A percentile compares a stretch with the other conserved stretches of the same genome.
These are phyloP conservation scores for Aphrocallistes beatrix DNA, from an alignment of 37 sponge, comb jelly and placozoan genomes.

Conservation along the genomic window DNA sequence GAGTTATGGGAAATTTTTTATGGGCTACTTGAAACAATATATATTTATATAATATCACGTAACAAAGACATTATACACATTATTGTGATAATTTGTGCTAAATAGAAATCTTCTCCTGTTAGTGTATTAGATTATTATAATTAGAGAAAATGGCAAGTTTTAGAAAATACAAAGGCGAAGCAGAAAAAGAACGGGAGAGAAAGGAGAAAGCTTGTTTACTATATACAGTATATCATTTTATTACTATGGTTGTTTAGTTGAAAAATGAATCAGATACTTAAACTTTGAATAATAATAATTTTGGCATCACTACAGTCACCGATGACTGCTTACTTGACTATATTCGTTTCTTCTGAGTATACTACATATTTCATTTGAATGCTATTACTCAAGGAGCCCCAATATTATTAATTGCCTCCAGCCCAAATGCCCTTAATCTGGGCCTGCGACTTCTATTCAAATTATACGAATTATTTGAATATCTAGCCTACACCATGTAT, in stretches of 20 bases:
- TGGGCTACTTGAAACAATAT: background rate
- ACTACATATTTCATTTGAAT: background rate
- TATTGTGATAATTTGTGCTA: background rate
- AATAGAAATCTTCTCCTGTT: background rate
- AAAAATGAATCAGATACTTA: background rate
- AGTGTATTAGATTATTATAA: background rate
- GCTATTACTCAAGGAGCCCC: background rate
- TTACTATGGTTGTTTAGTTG: background rate
- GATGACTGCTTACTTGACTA: background rate
- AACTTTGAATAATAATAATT: background rate
- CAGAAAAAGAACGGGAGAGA: background rate
- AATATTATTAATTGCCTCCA: background rate
- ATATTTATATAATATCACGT: background rate
- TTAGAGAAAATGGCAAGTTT: background rate
- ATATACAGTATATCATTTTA: background rate
- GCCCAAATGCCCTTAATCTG: background rate
- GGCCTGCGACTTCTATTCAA: background rate
- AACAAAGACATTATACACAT: background rate
- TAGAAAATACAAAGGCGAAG: background rate
- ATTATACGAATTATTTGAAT: too few relatives aligned
- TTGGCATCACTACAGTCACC: background rate
- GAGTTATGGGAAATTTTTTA: background rate
- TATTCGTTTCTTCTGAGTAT: background rate
- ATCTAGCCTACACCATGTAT: too few relatives aligned
- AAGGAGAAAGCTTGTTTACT: background rate